Base-by-base conservation (phyloP, 1,140 invertebrate genomes). In the Hermetia illucens region DNA sequence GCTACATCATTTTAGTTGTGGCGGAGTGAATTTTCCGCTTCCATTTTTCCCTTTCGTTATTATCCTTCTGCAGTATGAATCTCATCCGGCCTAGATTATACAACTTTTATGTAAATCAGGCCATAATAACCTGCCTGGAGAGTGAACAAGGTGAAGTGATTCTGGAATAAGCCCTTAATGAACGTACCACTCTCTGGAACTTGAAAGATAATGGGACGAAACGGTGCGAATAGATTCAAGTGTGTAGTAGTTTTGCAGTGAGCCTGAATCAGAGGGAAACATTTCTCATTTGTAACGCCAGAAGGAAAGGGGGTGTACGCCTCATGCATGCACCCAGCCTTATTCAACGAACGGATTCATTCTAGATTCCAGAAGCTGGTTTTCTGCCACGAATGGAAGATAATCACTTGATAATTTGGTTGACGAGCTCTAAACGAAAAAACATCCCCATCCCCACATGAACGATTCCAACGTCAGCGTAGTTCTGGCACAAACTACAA, bases 361-460 rank as follows among this genome's bases (percentile, higher is more conserved):
- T n/a, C n/a, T n/a, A n/a, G n/a, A n/a, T n/a, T n/a, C n/a, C n/a
- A n/a, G n/a, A n/a, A n/a, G n/a, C n/a, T n/a, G n/a, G n/a, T n/a
- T n/a, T n/a, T n/a, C n/a, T n/a, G n/a, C n/a, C n/a, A 52, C 50
- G 47, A 37, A 50, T 52, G 15, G 21, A 34, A 46, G 38, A 46
- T 46, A 20, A 41, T 42, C 41, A 39, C 45, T 48, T 48, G 51
- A 46, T 51, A 52, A 47, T 52, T 51, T 53, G 52, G 46, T 43
- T 41, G 50, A 44, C 46, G 39, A 29, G 40, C 39, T 38, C 41
- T 43, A 34, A 48, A 44, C 39, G 38, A 20, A 38, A 44, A 44
- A 29, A 36, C 36, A 41, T 22, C 25, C 36, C 40, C 31, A 30
- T 18, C 9, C 12, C 10, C 25, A 19, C 20, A 17, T 21, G 19